Base-by-base conservation (phyloP, 2,888 invertebrate genomes). In the Crematogaster levior region DNA sequence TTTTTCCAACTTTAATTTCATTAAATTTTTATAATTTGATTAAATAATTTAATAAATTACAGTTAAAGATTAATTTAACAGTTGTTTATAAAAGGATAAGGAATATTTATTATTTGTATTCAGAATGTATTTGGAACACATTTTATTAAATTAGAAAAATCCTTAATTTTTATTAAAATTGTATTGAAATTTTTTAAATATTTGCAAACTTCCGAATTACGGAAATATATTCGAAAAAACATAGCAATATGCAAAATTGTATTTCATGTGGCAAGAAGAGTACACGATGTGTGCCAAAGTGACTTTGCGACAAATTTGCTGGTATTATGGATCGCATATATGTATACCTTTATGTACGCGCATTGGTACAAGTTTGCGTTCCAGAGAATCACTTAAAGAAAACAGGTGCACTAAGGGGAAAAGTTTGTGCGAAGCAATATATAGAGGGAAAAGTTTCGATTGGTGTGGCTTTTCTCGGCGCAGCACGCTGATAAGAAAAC, bases 401-500 rank as follows among this genome's bases (percentile, higher is more conserved):
- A 65, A 65, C 40, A 65, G 43, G 27, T 65, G 18, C 63, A 27
- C 63, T 27, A 18, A 46, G 30, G 48, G 30, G 66, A 34, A 68
- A 68, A 68, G 68, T 68, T 68, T 68, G 48, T 30, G 2, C 65
- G 18, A 27, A 9, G 43, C 40, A 63, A 40, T 61, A 63, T 63
- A 40, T 27, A 65, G 40, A 18, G 40, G 37, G 18, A 3, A 65
- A 65, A 68, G 68, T 68, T 68, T 51, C 34, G 51, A 68, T 51
- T 68, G 51, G 34, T 15, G 15, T 24, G 15, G 51, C n/a, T 37
- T 51, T 68, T 9, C 51, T 51, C 15, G 9, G 6, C n/a, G 27
- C 10, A 46, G n/a, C n/a, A 21, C 12, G 34, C 34, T 51, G 68
- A 68, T 68, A 68, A 68, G 21, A 12, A 27, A 66, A 68, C 51